These are phyloP conservation scores for Brachypalpus laphriformis DNA, from an alignment of 2,888 invertebrate genomes.

Conservation along the genomic window DNA sequence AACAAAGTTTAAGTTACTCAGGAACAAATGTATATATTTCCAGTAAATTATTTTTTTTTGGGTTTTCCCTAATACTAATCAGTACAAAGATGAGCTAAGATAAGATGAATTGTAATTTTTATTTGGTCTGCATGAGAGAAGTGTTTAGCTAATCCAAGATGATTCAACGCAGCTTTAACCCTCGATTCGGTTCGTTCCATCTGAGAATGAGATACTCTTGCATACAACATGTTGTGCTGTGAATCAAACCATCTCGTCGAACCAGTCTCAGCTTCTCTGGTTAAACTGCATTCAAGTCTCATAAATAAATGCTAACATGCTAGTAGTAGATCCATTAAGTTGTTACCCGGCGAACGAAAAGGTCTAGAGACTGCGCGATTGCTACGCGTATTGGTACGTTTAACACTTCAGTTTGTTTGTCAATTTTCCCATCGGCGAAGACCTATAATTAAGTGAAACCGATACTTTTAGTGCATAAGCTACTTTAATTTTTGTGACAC, in stretches of 20 bases:
- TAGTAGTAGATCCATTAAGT: constrained; percentile 46
- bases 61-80: neutral
- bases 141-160: neutral
- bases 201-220: neutral
- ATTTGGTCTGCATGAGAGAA: too few species aligned
- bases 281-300: constrained; percentile 44
- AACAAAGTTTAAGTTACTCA: neutral
- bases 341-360: constrained; percentile 54
- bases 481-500: constrained; percentile 12
- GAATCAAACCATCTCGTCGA: constrained; percentile 42
- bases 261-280: constrained; percentile 17
- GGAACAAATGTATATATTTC: neutral
- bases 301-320: constrained; percentile 65
- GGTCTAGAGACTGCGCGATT: constrained; percentile 44
- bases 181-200: neutral
- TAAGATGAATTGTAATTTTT: too few species aligned
- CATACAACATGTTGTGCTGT: constrained; percentile 34
- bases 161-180: neutral
- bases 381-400: constrained; percentile 3
- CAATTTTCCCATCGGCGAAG: neutral
- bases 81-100: neutral
- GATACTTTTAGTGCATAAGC: constrained; percentile 20
- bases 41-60: neutral
- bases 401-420: neutral
- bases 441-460: constrained; percentile 29